These are phyloP conservation scores for Python bivittatus DNA, from an alignment of 2,113 vertebrate genomes.

Conservation along the genomic window DNA sequence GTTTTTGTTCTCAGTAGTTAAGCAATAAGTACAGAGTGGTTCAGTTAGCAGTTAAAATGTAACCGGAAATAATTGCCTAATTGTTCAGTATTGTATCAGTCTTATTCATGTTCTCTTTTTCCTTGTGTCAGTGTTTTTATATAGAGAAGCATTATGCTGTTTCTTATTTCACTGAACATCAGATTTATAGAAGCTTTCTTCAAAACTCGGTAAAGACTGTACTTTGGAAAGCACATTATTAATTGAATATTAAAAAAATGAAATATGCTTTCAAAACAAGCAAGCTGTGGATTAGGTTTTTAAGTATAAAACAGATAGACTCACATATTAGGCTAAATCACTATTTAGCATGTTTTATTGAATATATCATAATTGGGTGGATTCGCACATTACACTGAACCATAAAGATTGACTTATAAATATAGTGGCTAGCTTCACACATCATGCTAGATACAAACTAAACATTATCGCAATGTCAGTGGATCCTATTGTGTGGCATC, in stretches of 20 bases:
- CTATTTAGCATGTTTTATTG: neutral
- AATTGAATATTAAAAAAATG: neutral
- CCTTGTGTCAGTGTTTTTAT: neutral
- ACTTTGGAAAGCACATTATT: neutral
- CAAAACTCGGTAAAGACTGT: neutral
- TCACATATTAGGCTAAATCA: neutral
- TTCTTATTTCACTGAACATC: neutral
- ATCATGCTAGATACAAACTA: neutral
- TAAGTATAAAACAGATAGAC: neutral
- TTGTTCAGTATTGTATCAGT: neutral
- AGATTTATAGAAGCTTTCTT: neutral
- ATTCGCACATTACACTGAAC: neutral
- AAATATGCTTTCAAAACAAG: neutral
- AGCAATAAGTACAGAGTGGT: conserved; percentile 18
- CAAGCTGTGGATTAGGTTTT: neutral
- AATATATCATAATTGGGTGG: neutral
- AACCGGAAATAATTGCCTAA: conserved; percentile 20
- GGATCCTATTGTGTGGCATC: neutral
- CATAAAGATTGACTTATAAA: neutral
- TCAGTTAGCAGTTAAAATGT: conserved; percentile 29
- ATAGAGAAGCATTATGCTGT: neutral
- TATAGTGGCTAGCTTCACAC: neutral
- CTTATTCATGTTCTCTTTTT: conserved; percentile 1
- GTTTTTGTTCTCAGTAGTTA: conserved; percentile 27
- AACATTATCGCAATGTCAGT: neutral